Percentiles rank a stretch among this genome's conserved stretches.
These are phyloP conservation scores for Perodicticus potto DNA, from an alignment of 2,797 vertebrate genomes.

Conservation along the genomic window DNA sequence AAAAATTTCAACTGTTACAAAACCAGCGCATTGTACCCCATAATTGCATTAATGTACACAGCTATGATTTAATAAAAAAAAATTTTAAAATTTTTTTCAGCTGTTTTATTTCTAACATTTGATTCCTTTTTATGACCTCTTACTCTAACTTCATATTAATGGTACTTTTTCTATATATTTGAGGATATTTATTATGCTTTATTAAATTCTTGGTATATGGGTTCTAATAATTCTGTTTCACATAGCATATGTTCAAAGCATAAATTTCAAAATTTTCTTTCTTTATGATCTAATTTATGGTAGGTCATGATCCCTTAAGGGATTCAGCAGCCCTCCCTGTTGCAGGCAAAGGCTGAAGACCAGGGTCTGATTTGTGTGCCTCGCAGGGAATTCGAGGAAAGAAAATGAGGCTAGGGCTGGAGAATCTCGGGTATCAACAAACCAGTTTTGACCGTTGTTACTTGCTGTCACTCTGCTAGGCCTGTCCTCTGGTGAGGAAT, in stretches of 20 bases:
- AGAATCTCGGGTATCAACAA: background rate
- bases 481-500: background rate
- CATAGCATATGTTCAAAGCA: too few species aligned
- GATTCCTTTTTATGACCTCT: background rate
- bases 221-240: background rate
- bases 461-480: background rate
- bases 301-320: slow-evolving; percentile 1
- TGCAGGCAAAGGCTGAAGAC: background rate
- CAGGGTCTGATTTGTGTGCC: background rate
- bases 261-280: slow-evolving; percentile 38
- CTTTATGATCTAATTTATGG: background rate
- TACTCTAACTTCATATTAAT: background rate
- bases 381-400: background rate
- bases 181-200: background rate
- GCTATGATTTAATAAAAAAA: too few species aligned
- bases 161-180: background rate
- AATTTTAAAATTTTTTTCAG: too few species aligned
- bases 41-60: too few species aligned
- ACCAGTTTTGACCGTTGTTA: background rate
- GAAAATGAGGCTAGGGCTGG: background rate
- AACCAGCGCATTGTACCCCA: too few species aligned
- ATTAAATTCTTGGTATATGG: background rate
- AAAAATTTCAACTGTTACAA: slow-evolving; percentile 5
- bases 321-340: background rate
- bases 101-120: slow-evolving; percentile 37